Evolutionary conservation across 2,797 vertebrate species (phyloP).

Genomic region (Acrossocheilus fasciatus): DNA sequence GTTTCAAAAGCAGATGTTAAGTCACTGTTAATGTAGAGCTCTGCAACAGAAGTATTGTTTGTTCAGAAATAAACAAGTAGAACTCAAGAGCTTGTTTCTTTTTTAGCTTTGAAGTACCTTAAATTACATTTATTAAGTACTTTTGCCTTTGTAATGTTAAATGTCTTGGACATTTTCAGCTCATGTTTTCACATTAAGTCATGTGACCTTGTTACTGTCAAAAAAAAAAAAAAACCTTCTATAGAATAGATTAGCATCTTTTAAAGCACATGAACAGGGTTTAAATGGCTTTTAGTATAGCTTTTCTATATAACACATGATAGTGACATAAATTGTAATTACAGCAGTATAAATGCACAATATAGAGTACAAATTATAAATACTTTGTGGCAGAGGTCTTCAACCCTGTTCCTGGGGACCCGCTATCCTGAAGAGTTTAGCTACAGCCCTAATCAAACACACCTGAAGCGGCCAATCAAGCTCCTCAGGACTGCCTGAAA

Average conservation of each 20-base stretch:
- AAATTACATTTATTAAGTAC: neutral
- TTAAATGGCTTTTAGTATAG: neutral
- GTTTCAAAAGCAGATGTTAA: conserved; percentile 44
- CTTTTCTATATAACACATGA: neutral
- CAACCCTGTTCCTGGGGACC: too few species aligned
- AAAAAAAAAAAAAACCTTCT: neutral
- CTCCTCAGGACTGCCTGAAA: too few species aligned
- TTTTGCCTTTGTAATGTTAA: conserved; percentile 10
- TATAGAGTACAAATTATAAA: neutral
- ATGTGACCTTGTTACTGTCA: neutral
- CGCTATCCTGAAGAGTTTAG: too few species aligned
- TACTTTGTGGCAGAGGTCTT: too few species aligned
- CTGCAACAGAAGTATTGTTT: neutral
- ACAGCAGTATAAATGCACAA: neutral
- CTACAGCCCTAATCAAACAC: too few species aligned
- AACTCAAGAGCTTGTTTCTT: neutral
- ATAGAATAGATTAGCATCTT: neutral
- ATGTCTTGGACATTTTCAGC: neutral
- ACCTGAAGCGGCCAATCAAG: too few species aligned
- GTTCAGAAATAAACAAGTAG: conserved; percentile 6
- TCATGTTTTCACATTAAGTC: too few species aligned
- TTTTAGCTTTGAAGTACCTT: neutral
- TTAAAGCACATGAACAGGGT: neutral
- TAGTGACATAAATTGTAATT: neutral
- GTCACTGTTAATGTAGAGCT: conserved; percentile 31